Evolutionary conservation across 2,113 vertebrate species (phyloP), one percentile per base, ranked within the genome.

Genomic region (Corythoichthys haematopterus): DNA sequence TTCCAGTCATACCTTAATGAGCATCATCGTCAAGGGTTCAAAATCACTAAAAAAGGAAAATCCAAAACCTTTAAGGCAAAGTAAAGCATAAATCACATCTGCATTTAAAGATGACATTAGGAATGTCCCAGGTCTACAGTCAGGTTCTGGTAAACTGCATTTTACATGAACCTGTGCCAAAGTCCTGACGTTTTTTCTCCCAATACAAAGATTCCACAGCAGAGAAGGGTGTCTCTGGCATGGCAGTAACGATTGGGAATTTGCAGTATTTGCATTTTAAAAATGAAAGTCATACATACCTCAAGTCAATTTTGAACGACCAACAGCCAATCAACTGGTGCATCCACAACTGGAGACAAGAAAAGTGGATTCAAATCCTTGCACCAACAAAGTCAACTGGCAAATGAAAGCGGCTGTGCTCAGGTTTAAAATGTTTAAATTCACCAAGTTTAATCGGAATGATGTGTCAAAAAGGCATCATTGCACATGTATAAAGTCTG

Each of bases 41-140:
- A 51, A 51, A 6, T 55, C 52, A 55, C 52, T 55, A 55, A 4
- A 12, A 33, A 28, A 9, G 11, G 28, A 33, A 55, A 33, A 6
- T 5, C 40, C 40, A 16, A 33, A 12, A 33, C 2, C 10, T 55
- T 33, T 36, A 57, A 36, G 11, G 9, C 8, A 57, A 1, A 57
- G 33, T 36, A 12, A 57, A 57, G 33, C 33, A 14, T n/a, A 2
- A 2, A 12, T 36, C 33, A 15, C 55, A 36, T 36, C 35, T 36
- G 12, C 28, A 57, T 57, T 57, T 56, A 1, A 56, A 35, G 28
- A 14, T 0, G 4, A 15, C 13, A 48, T n/a, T 1, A 11, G 10
- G 1, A 11, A 48, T 91, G 90, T 92, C 48, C 76, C 91, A 90
- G 85, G 84, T 80, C 87, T 91, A 86, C 59, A 87, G 90, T 92